A percentile compares a stretch with the other conserved stretches of the same genome.
phyloP scores from a whole-genome alignment of 2,113 vertebrate genomes.

The Sakesphorus luctuosus region DNA sequence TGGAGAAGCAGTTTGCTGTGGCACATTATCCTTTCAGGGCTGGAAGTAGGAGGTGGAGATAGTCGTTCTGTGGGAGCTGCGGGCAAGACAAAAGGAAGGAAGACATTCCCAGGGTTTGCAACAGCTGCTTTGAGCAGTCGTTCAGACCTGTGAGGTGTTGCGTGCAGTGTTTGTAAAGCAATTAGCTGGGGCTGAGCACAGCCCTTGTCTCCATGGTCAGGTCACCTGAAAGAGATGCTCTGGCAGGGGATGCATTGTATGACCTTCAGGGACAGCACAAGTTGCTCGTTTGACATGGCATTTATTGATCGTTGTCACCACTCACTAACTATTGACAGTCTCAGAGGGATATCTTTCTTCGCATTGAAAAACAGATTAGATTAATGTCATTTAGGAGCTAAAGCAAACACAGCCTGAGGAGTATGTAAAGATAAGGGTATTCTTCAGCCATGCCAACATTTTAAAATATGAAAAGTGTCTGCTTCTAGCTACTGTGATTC shows the following conservation, averaged over 20 bases:
- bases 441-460: not conserved
- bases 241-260: not conserved
- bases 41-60: not conserved
- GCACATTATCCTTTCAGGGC: not conserved
- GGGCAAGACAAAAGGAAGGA: constrained; percentile 19
- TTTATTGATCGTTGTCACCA: not conserved
- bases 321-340: not conserved
- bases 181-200: not conserved
- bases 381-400: not conserved
- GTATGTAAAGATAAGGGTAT: not conserved
- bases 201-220: not conserved
- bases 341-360: not conserved
- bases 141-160: not conserved
- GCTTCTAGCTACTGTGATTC: not conserved
- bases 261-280: not conserved
- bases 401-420: not conserved
- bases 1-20: not conserved
- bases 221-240: not conserved
- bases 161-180: not conserved
- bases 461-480: not conserved
- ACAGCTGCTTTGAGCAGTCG: not conserved
- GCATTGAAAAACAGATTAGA: not conserved
- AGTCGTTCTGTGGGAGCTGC: not conserved
- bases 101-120: not conserved
- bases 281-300: not conserved